Evolutionary conservation across 2,113 vertebrate species (phyloP).

Genomic region (Menidia beryllina): DNA sequence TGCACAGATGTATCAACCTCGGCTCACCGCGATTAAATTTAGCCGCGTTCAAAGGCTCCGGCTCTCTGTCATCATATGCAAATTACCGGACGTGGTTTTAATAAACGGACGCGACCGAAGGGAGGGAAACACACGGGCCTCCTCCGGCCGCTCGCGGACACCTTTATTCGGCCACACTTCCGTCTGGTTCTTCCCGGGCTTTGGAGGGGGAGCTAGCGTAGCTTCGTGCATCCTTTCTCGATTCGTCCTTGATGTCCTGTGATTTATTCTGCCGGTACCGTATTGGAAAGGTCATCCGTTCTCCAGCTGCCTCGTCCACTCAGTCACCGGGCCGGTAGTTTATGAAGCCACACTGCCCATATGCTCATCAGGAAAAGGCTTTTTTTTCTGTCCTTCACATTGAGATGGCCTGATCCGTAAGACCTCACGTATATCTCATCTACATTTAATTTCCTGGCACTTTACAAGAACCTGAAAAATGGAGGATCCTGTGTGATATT

Average conservation of each 20-base stretch:
- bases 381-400: background rate
- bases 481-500: background rate
- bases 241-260: conserved; percentile 53
- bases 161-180: background rate
- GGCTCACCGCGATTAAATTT: conserved; percentile 61
- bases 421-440: background rate
- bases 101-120: background rate
- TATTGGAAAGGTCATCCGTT: conserved; percentile 48
- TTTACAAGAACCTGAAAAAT: background rate
- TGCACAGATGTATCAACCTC: conserved; percentile 33
- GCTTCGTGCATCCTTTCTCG: background rate
- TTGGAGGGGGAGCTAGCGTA: no score
- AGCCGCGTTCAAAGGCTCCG: conserved; percentile 41
- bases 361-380: background rate
- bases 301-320: conserved; percentile 28
- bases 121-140: conserved; percentile 34
- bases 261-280: conserved; percentile 34
- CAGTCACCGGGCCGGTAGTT: conserved; percentile 12
- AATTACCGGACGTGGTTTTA: conserved; percentile 13
- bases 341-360: conserved; percentile 1
- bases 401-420: background rate
- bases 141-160: conserved; percentile 18
- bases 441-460: background rate
- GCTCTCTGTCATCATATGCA: conserved; percentile 30
- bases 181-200: background rate